A percentile compares a stretch with the other conserved stretches of the same genome.
phyloP scores from a whole-genome alignment of 2,113 vertebrate genomes.

The Macaca fascicularis region T2T-MFA8v1.1 NC_088388.1:116286501-116287000 shows the following conservation, averaged over 20 bases:
- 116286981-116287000: background rate
- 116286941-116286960: background rate
- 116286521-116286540: background rate
- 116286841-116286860: background rate
- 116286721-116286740: background rate
- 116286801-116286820: background rate
- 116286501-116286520: background rate
- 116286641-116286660: background rate
- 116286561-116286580: background rate
- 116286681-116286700: background rate
- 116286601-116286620: background rate
- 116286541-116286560: background rate
- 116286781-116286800: background rate
- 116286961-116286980: background rate
- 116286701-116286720: background rate
- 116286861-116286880: background rate
- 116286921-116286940: background rate
- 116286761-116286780: background rate
- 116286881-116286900: no score
- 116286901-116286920: fast-evolving
- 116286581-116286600: background rate
- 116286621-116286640: background rate
- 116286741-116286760: background rate
- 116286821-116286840: background rate
- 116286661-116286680: conserved; percentile 42